These are phyloP conservation scores for Drosophila murphyi DNA, from an alignment of 1,140 invertebrate genomes.

Conservation along the genomic window DNA sequence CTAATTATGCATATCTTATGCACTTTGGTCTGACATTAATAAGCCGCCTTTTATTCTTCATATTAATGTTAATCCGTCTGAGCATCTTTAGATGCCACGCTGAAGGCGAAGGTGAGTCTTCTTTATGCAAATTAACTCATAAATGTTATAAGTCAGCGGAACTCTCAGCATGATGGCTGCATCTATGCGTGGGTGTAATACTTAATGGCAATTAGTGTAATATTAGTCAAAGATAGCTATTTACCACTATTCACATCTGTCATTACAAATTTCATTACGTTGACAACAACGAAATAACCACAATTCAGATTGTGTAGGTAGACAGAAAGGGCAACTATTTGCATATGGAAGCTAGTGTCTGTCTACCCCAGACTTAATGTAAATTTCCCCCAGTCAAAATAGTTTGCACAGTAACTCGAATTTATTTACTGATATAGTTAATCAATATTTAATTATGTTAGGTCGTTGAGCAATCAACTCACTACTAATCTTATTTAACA, in stretches of 20 bases:
- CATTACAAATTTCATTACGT: not conserved
- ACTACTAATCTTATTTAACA: not conserved
- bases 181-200: slow-evolving; percentile 53
- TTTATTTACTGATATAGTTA: not conserved
- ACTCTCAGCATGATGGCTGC: slow-evolving; percentile 28
- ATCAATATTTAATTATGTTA: slow-evolving; percentile 1
- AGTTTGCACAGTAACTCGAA: not conserved
- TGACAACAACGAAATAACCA: not conserved
- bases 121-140: slow-evolving; percentile 65
- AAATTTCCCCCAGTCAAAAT: too few species aligned
- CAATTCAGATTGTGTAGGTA: not conserved
- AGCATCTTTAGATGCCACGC: slow-evolving; percentile 38
- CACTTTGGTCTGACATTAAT: slow-evolving; percentile 24
- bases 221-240: slow-evolving; percentile 25
- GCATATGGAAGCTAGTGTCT: not conserved
- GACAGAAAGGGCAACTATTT: slow-evolving; percentile 1
- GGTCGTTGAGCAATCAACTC: not conserved
- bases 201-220: slow-evolving; percentile 52
- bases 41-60: slow-evolving; percentile 9
- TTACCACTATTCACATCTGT: not conserved
- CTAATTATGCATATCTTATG: slow-evolving; percentile 12
- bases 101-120: slow-evolving; percentile 50
- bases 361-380: not conserved
- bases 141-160: slow-evolving; percentile 65
- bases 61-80: slow-evolving; percentile 68